Evolutionary conservation across 2,888 invertebrate genomes (phyloP).

Genomic region (Bursaphelenchus okinawaensis): DNA sequence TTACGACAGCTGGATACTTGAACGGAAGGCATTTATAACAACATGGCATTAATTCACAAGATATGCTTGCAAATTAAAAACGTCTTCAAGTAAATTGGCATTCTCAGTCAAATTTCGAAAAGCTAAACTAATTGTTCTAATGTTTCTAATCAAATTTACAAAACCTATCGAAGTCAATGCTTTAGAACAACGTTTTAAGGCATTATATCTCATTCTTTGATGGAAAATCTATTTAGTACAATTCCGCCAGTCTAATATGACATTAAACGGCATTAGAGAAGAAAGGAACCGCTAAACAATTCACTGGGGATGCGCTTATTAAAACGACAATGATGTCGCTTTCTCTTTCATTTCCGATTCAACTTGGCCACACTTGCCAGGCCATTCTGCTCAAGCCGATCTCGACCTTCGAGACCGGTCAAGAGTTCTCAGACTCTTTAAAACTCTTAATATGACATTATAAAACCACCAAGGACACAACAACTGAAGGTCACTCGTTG

Average conservation of each 20-base stretch:
- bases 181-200: too few species aligned
- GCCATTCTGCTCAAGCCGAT: neutral
- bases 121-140: too few species aligned
- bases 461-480: neutral
- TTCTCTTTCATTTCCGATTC: neutral
- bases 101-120: too few species aligned
- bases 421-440: neutral
- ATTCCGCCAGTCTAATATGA: neutral
- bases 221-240: too few species aligned
- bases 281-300: neutral
- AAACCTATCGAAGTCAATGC: too few species aligned
- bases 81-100: too few species aligned
- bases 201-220: too few species aligned
- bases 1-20: neutral
- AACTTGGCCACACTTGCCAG: neutral
- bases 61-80: too few species aligned
- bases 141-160: too few species aligned
- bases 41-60: too few species aligned
- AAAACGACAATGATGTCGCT: neutral
- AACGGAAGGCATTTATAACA: too few species aligned
- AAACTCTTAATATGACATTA: neutral
- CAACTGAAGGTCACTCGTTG: neutral
- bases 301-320: neutral
- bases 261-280: neutral
- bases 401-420: neutral